Evolutionary conservation across 2,113 vertebrate genomes (phyloP).

Genomic region (Oreochromis tanganicae): DNA sequence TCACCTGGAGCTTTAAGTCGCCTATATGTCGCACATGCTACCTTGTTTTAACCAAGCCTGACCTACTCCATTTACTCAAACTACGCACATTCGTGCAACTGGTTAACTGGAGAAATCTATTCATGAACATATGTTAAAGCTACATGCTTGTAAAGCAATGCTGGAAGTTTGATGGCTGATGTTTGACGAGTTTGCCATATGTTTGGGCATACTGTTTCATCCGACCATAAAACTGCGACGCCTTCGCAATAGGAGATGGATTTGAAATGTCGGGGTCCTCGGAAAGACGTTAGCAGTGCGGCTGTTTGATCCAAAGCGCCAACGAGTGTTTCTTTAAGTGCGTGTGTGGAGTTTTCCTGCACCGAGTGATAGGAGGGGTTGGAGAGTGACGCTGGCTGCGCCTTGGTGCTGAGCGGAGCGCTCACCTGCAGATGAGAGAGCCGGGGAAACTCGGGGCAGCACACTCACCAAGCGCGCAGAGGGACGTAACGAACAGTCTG

Average conservation of each 20-base stretch:
- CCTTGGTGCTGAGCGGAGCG: conserved; percentile 72
- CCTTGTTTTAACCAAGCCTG: not conserved
- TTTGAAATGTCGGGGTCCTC: not conserved
- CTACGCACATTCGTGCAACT: not conserved
- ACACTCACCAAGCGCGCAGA: conserved; percentile 36
- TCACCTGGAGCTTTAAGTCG: not conserved
- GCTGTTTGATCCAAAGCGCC: conserved; percentile 1
- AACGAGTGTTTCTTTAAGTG: conserved; percentile 69
- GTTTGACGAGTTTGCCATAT: not conserved
- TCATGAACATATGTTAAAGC: not conserved
- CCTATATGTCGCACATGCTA: not conserved
- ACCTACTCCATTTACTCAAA: not conserved
- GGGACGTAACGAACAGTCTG: conserved; percentile 13
- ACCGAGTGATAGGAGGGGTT: conserved; percentile 68
- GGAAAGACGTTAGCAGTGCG: not conserved
- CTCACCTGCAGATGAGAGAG: conserved; percentile 74
- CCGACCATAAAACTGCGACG: not conserved
- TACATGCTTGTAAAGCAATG: not conserved
- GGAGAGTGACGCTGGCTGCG: conserved; percentile 72
- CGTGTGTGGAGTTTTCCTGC: conserved; percentile 60
- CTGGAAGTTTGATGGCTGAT: not conserved
- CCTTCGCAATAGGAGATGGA: not conserved
- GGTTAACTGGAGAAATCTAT: not conserved
- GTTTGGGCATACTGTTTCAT: not conserved
- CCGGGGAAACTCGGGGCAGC: conserved; percentile 57